Conservation (phyloP, 2,113 vertebrate species). For the Narcine bancroftii region DNA sequence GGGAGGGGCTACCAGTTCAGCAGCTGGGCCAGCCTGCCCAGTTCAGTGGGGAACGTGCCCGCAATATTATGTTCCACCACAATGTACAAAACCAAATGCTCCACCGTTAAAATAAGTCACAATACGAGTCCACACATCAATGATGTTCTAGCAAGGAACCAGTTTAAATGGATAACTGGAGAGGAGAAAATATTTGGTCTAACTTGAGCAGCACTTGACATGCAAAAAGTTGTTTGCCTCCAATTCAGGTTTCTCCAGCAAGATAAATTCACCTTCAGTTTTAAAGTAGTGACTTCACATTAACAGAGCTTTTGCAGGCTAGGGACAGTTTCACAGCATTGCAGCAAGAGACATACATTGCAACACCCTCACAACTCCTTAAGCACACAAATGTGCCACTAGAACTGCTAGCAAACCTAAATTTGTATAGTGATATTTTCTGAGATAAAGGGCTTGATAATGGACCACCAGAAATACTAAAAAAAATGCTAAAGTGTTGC, state of each 20-base stretch:
- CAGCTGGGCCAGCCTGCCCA: too few species aligned
- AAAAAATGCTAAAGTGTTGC: neutral
- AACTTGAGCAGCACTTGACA: neutral
- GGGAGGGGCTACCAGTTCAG: too few species aligned
- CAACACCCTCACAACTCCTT: too few species aligned
- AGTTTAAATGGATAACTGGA: neutral
- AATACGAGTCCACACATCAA: neutral
- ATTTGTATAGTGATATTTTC: too few species aligned
- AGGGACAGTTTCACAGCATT: neutral
- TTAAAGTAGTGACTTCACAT: neutral
- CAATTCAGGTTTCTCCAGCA: neutral
- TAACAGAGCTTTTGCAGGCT: neutral
- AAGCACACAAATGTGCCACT: too few species aligned
- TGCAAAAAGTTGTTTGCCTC: neutral
- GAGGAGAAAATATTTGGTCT: neutral
- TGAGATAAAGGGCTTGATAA: too few species aligned
- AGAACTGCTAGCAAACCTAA: too few species aligned
- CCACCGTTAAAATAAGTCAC: too few species aligned
- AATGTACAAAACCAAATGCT: too few species aligned
- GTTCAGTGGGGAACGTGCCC: too few species aligned
- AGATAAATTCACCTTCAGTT: neutral
- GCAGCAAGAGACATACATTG: neutral
- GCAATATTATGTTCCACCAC: too few species aligned
- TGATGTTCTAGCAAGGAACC: neutral
- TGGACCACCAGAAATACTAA: too few species aligned